Conservation (phyloP, 2,113 vertebrate genomes). For the Bambusicola thoracicus region DNA sequence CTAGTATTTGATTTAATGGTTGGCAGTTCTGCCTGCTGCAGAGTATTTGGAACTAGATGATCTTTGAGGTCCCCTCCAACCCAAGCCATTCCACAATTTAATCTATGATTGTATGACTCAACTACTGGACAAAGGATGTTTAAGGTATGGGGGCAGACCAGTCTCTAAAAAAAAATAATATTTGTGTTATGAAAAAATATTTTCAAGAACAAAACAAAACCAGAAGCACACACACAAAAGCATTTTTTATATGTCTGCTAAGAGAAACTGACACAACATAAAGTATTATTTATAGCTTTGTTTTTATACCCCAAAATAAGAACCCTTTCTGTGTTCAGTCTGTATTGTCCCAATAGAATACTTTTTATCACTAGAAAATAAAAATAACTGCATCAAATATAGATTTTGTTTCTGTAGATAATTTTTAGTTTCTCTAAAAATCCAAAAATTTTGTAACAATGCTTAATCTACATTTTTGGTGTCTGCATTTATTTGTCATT, state of each 20-base stretch:
- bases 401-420: not conserved
- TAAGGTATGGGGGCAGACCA: not conserved
- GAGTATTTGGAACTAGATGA: too few relatives aligned
- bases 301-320: not conserved
- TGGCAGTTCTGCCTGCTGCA: too few relatives aligned
- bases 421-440: not conserved
- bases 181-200: not conserved
- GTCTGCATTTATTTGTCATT: not conserved
- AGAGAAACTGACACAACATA: not conserved
- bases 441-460: rapidly evolving
- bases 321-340: not conserved
- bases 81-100: too few relatives aligned
- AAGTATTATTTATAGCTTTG: not conserved
- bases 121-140: not conserved
- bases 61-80: too few relatives aligned
- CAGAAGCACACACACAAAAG: not conserved
- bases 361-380: not conserved
- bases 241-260: not conserved
- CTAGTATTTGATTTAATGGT: too few relatives aligned
- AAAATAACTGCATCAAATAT: not conserved
- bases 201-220: rapidly evolving
- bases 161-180: not conserved
- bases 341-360: not conserved
- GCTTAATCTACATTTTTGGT: not conserved
- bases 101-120: too few relatives aligned